Evolutionary conservation across 1,140 invertebrate species (phyloP).

Genomic region (Cotesia typhae): DNA sequence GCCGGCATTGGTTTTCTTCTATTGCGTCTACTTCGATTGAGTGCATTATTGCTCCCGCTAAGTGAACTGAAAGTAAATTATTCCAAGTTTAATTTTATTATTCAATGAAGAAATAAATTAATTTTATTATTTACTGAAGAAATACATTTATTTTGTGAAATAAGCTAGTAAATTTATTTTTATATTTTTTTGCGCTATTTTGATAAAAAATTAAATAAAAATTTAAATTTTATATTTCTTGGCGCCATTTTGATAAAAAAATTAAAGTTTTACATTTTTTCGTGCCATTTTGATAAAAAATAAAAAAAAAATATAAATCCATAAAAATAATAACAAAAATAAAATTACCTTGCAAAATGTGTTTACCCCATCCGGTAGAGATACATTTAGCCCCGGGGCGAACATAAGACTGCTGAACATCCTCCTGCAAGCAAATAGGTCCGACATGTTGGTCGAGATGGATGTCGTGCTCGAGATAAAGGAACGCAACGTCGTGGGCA

Average conservation of each 20-base stretch:
- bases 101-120: slow-evolving; percentile 18
- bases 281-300: too few relatives aligned
- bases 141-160: too few relatives aligned
- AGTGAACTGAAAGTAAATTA: slow-evolving; percentile 68
- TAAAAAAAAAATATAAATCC: neutral
- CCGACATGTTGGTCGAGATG: slow-evolving; percentile 77
- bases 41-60: slow-evolving; percentile 78
- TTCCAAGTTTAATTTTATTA: slow-evolving; percentile 35
- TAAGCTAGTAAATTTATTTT: too few relatives aligned
- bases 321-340: slow-evolving; percentile 42
- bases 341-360: slow-evolving; percentile 75
- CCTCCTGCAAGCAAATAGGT: slow-evolving; percentile 73
- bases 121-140: too few relatives aligned
- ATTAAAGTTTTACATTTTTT: too few relatives aligned
- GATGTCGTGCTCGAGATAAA: slow-evolving; percentile 72
- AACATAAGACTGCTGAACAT: slow-evolving; percentile 55
- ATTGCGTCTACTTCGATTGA: slow-evolving; percentile 75
- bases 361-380: slow-evolving; percentile 84
- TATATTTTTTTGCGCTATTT: too few relatives aligned
- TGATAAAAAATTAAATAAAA: too few relatives aligned
- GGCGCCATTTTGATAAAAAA: too few relatives aligned
- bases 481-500: slow-evolving; percentile 77
- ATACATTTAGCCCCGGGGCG: slow-evolving; percentile 71
- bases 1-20: slow-evolving; percentile 68
- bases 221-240: too few relatives aligned